Conservation (phyloP, 2,888 invertebrate genomes). For the Luperina testacea region DNA sequence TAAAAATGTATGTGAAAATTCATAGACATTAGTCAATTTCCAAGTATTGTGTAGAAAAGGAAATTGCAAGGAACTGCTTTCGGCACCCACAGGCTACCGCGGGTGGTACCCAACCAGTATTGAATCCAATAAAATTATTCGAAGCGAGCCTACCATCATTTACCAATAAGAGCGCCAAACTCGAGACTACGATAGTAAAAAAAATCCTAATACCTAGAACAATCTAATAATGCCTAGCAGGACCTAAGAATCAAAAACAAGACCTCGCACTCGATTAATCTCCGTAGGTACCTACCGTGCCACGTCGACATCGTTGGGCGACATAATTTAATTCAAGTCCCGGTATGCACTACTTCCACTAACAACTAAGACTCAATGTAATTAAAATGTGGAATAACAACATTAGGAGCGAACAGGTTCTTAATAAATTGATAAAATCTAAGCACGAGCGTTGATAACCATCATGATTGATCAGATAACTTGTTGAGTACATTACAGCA, state of each 20-base stretch:
- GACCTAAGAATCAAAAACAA: conserved; percentile 7
- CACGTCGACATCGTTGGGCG: conserved; percentile 12
- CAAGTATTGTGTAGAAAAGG: neutral
- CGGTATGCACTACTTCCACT: conserved; percentile 38
- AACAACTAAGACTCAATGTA: conserved; percentile 30
- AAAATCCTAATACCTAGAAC: neutral
- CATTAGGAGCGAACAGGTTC: conserved; percentile 52
- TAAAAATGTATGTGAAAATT: neutral
- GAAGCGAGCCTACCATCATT: neutral
- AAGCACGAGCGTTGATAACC: conserved; percentile 43
- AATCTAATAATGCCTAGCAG: conserved; percentile 1
- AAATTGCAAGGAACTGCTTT: neutral
- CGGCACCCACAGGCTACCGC: too few species aligned
- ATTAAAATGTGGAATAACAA: conserved; percentile 54
- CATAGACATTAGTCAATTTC: neutral
- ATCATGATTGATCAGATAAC: conserved; percentile 59
- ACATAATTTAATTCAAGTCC: conserved; percentile 43
- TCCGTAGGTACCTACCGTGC: neutral
- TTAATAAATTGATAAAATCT: conserved; percentile 57
- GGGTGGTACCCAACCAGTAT: neutral
- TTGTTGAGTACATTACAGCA: conserved; percentile 29
- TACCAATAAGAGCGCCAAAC: neutral
- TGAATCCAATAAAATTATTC: neutral
- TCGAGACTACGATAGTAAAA: neutral
- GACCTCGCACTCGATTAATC: conserved; percentile 9